A percentile compares a stretch with the other conserved stretches of the same genome.
phyloP scores from a whole-genome alignment of 2,888 invertebrate species.

The Platypus cylindrus region DNA sequence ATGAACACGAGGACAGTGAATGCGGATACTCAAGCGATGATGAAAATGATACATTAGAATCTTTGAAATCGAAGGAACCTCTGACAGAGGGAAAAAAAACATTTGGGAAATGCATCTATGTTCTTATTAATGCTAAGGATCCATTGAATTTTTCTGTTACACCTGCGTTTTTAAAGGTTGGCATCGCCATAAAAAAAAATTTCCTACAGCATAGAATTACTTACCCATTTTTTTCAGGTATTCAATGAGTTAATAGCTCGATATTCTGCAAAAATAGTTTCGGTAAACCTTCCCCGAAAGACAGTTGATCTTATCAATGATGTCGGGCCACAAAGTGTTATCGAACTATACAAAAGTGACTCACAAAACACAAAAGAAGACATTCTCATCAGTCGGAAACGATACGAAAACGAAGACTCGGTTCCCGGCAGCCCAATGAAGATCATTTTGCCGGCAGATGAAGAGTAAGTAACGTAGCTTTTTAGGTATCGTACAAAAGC shows the following conservation, averaged over 20 bases:
- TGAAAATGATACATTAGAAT: conserved; percentile 29
- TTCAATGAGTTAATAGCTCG: conserved; percentile 34
- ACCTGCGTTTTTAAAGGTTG: conserved; percentile 44
- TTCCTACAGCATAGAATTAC: too few relatives aligned
- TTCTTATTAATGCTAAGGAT: conserved; percentile 55
- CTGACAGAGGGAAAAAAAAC: conserved; percentile 15
- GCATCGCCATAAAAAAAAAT: too few relatives aligned
- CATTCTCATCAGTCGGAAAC: conserved; percentile 40
- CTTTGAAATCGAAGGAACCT: conserved; percentile 16
- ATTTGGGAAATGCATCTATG: conserved; percentile 45
- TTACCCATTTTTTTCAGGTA: conserved; percentile 8
- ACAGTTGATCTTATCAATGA: conserved; percentile 47
- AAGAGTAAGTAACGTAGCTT: conserved; percentile 9
- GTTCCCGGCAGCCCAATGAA: conserved; percentile 45
- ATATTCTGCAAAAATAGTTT: conserved; percentile 33
- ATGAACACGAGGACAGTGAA: conserved; percentile 35
- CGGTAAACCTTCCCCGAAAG: conserved; percentile 30
- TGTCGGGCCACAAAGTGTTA: conserved; percentile 47
- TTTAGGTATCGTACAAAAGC: neutral
- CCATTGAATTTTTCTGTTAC: conserved; percentile 56
- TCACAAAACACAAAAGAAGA: conserved; percentile 37
- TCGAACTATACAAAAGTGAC: conserved; percentile 41
- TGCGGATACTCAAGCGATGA: conserved; percentile 43
- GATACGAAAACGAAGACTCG: conserved; percentile 49
- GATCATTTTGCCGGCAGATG: conserved; percentile 9